phyloP scores from a whole-genome alignment of 2,888 invertebrate species.

The Drosophila colorata region DNA sequence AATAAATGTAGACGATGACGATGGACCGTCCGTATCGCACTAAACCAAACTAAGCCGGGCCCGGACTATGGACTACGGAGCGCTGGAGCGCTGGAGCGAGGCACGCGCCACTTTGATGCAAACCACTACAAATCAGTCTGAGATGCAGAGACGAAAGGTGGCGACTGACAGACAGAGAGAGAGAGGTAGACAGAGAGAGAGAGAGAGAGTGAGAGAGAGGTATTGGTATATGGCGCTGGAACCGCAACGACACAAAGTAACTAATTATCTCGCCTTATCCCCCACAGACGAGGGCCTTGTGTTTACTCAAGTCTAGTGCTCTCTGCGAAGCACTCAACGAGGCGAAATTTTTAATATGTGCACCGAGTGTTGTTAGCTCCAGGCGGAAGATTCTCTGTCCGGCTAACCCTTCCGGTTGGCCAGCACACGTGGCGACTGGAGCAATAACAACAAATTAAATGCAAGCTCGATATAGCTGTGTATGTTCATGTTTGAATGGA shows the following conservation, averaged over 20 bases:
- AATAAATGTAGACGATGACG: constrained; percentile 58
- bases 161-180: too few species aligned
- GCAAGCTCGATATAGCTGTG: constrained; percentile 38
- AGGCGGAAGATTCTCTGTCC: constrained; percentile 7
- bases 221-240: not conserved
- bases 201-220: not conserved
- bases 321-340: constrained; percentile 51
- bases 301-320: constrained; percentile 57
- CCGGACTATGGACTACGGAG: constrained; percentile 21
- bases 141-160: constrained; percentile 24
- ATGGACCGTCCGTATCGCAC: constrained; percentile 19
- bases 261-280: constrained; percentile 76
- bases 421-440: constrained; percentile 26
- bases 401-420: not conserved
- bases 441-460: constrained; percentile 39
- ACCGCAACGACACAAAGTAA: constrained; percentile 76
- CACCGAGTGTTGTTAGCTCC: constrained; percentile 30
- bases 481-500: constrained; percentile 60
- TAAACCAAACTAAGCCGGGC: constrained; percentile 48
- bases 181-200: too few species aligned
- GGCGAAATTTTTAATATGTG: constrained; percentile 61
- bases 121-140: constrained; percentile 56
- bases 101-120: constrained; percentile 63
- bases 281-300: constrained; percentile 28
- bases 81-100: constrained; percentile 31